phyloP scores from a whole-genome alignment of 2,113 vertebrate genomes.

The Paracanthobrama guichenoti region DNA sequence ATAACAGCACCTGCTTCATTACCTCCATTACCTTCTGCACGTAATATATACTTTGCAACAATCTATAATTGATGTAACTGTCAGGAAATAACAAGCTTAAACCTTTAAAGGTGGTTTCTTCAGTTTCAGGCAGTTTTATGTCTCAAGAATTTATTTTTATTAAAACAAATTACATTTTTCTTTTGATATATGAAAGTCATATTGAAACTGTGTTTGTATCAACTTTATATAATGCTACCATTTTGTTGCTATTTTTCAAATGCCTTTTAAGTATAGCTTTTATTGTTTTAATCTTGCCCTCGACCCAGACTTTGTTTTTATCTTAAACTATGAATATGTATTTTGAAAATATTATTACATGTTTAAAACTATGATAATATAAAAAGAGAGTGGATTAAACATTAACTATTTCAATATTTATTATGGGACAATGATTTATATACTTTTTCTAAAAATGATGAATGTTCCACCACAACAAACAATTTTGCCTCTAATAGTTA shows the following conservation, averaged over 20 bases:
- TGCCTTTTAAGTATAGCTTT: not conserved
- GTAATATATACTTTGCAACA: not conserved
- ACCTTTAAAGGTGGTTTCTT: not conserved
- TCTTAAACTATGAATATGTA: not conserved
- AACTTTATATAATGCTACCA: not conserved
- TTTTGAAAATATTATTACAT: not conserved
- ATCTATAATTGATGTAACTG: conserved; percentile 17
- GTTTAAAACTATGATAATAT: not conserved
- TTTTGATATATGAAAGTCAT: not conserved
- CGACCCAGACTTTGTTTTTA: not conserved
- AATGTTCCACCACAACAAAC: not conserved
- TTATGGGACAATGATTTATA: not conserved
- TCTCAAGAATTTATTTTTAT: not conserved
- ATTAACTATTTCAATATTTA: not conserved
- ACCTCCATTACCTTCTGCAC: not conserved
- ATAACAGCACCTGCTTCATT: not conserved
- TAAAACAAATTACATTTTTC: not conserved
- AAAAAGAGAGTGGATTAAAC: not conserved
- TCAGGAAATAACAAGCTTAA: conserved; percentile 8
- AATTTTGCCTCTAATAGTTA: not conserved
- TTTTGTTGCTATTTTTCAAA: not conserved
- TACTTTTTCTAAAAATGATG: no score
- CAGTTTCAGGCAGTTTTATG: not conserved
- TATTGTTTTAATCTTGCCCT: not conserved
- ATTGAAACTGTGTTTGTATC: no score